Conservation (phyloP, 2,113 vertebrate species). For the Cercocebus atys region DNA sequence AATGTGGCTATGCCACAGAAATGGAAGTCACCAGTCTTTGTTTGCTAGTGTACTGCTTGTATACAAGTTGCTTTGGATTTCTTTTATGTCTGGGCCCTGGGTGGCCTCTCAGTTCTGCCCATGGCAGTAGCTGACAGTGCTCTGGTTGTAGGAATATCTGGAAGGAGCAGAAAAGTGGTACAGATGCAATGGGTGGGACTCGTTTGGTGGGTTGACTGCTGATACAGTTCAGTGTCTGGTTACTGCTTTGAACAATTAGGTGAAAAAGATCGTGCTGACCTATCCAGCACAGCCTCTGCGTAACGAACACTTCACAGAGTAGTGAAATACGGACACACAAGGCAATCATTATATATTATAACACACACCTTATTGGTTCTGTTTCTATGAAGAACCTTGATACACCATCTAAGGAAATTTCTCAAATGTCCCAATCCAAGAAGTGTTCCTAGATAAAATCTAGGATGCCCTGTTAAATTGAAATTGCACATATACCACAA, state of each 20-base stretch:
- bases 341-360: not conserved
- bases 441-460: not conserved
- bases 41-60: not conserved
- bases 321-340: not conserved
- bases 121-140: not conserved
- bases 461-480: not conserved
- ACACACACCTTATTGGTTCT: not conserved
- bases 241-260: not conserved
- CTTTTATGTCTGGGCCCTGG: not conserved
- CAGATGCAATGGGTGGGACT: not conserved
- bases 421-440: not conserved
- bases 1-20: not conserved
- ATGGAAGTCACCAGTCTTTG: not conserved
- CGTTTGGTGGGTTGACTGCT: not conserved
- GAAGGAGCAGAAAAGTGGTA: not conserved
- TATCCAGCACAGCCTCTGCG: not conserved
- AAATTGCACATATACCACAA: not conserved
- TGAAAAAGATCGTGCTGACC: not conserved
- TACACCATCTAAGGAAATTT: not conserved
- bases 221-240: not conserved
- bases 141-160: not conserved
- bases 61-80: not conserved
- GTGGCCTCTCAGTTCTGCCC: not conserved
- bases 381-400: conserved; percentile 4
- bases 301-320: not conserved